Evolutionary conservation across 2,797 vertebrate genomes (phyloP).

Genomic region (Smutsia temminckii): DNA sequence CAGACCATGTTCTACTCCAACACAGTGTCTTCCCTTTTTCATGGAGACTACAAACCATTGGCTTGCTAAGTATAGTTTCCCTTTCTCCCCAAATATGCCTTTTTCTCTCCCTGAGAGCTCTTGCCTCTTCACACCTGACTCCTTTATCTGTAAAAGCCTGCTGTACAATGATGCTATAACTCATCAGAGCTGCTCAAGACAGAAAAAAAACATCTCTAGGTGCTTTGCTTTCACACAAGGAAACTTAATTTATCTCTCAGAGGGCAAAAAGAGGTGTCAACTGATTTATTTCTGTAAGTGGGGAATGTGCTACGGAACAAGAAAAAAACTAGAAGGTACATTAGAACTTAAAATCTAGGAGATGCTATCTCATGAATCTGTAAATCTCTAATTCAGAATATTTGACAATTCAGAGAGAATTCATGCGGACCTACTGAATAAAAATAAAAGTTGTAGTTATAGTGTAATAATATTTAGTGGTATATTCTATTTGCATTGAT

Average conservation of each 20-base stretch:
- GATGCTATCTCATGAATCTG: background rate
- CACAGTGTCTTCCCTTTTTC: background rate
- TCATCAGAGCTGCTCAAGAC: slow-evolving; percentile 17
- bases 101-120: background rate
- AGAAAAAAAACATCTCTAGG: slow-evolving; percentile 37
- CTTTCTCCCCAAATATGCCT: background rate
- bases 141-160: slow-evolving; percentile 34
- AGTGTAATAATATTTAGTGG: background rate
- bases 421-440: background rate
- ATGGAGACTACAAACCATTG: background rate
- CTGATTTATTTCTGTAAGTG: slow-evolving; percentile 57
- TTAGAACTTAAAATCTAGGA: slow-evolving; percentile 19
- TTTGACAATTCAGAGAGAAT: slow-evolving; percentile 34
- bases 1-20: background rate
- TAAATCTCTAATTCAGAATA: slow-evolving; percentile 23
- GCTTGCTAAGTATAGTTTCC: background rate
- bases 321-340: slow-evolving; percentile 13
- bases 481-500: slow-evolving; percentile 26
- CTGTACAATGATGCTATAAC: background rate
- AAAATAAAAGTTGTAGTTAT: slow-evolving; percentile 26
- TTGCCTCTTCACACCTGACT: background rate
- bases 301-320: slow-evolving; percentile 7
- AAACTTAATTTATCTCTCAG: slow-evolving; percentile 60
- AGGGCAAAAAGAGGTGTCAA: slow-evolving; percentile 2
- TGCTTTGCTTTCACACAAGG: slow-evolving; percentile 59